Evolutionary conservation across 30 jellyfish, hydroid and myxozoan genomes (phyloP), one percentile per base, ranked within the genome.

Genomic region (Aurelia sp.): DNA sequence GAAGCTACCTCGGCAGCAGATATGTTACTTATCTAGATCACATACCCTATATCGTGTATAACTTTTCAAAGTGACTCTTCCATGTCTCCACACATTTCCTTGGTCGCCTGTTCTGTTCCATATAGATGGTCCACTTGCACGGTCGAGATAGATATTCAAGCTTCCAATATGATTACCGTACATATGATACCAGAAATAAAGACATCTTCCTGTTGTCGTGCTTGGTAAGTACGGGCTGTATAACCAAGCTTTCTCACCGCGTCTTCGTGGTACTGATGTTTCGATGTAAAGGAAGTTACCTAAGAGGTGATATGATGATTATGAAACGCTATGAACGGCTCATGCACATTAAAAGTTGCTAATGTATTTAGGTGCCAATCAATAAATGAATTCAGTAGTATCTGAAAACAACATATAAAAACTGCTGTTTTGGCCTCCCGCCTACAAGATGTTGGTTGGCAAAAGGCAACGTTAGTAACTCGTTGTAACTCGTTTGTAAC

Each of bases 151-250:
- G 20, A 95, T 73, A 48, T 95, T 95, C 73, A 95, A 51, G 41
- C 83, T 64, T 19, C 99, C 99, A 63, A 95, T 90, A 50, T 90
- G 90, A 5, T 64, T 41, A 18, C 99, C 99, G 74, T 85, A 86
- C 99, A 95, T 95, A 74, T 95, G 99, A 63, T 95, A 95, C 96
- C 96, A 95, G 92, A 95, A 95, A 72, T 95, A 90, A 79, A 95
- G 83, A 70, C 99, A 95, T 22, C 81, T 79, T 17, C 97, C 99
- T 20, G 75, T 72, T 5, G 85, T 67, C 3, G 92, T 67, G 10
- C 68, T 71, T 21, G 86, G 74, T 51, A 61, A 72, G 18, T 21
- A 21, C 2, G 92, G 89, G 59, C 97, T 90, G 93, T 90, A 88
- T 10, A 95, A 78, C 86, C 85, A 51, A 19, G 99, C 97, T 50